Evolutionary conservation across 2,113 vertebrate genomes (phyloP).

Genomic region (Peromyscus polionotus): DNA sequence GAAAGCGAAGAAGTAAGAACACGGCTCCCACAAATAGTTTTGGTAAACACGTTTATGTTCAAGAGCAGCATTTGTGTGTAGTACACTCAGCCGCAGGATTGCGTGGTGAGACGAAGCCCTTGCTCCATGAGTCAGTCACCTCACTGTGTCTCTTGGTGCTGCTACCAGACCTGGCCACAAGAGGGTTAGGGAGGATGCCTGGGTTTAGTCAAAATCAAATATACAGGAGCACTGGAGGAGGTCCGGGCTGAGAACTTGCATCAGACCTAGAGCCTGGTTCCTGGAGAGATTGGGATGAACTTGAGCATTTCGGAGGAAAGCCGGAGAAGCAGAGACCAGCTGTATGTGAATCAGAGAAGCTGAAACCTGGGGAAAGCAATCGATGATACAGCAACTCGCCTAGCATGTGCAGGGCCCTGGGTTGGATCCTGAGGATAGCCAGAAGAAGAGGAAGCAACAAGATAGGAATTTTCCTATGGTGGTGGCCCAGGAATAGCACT

Average conservation of each 20-base stretch:
- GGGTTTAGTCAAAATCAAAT: slow-evolving; percentile 15
- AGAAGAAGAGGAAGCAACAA: background rate
- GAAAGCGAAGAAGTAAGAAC: background rate
- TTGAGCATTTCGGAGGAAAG: background rate
- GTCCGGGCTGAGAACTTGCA: background rate
- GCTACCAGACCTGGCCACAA: slow-evolving; percentile 1
- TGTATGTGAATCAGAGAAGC: background rate
- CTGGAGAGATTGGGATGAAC: background rate
- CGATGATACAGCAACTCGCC: background rate
- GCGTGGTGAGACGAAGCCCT: slow-evolving; percentile 13
- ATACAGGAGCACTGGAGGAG: background rate
- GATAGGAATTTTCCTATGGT: background rate
- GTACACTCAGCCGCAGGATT: background rate
- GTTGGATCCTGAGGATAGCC: background rate
- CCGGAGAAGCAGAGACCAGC: background rate
- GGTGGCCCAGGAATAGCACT: background rate
- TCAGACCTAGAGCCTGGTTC: background rate
- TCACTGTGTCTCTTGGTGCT: slow-evolving; percentile 46
- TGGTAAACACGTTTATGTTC: background rate
- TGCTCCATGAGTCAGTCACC: background rate
- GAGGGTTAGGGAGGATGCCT: background rate
- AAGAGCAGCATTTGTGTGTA: background rate
- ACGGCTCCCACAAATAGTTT: slow-evolving; percentile 20
- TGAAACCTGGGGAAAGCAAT: too few relatives aligned
- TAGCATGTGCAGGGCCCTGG: background rate